Base-by-base conservation (phyloP, 1,140 invertebrate genomes). In the Harlomillsia oculata region DNA sequence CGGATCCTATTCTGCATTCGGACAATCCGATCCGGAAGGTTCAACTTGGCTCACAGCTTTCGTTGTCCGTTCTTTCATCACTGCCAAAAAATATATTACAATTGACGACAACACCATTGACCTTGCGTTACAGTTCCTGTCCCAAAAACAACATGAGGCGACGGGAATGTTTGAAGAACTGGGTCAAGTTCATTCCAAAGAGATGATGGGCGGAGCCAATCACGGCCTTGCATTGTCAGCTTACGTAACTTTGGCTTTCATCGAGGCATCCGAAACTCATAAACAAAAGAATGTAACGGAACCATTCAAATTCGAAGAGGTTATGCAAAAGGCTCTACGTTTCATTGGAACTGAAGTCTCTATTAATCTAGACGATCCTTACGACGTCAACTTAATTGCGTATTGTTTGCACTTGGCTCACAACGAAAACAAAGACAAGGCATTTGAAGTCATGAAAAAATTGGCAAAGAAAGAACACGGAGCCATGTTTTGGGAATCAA, bases 41-140 rank as follows among this genome's bases (percentile, higher is more conserved):
- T 95, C 89, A 68, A 87, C 90, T 21, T 99, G 93, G 94, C 76
- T 98, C 56, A 98, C 96, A 2, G 89, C 94, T 5, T 94, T 96
- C 68, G 90, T 96, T 0, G 81, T 84, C 0, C 82, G 89, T 62
- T 89, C 90, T 29, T 83, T 97, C 64, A 79, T 80, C 14, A 84
- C 89, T 72, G 91, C 90, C 3, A 73, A 78, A 43, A 73, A 78
- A 18, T 86, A 84, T 69, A 89, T 95, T 34, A 80, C 79, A 43
- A 78, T 96, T 40, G 89, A 92, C 40, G 75, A 81, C 14, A 69
- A 70, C 50, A 79, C 49, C 13, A 52, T 80, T 18, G 59, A 60
- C 2, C 63, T 68, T 50, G 69, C 74, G 5, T 66, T 79, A 21
- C 67, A 72, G 11, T 81, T 77, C 72, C 67, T 81, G 52, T 67